Base-by-base conservation (phyloP, 1,140 invertebrate species). In the Metaphire vulgaris region DNA sequence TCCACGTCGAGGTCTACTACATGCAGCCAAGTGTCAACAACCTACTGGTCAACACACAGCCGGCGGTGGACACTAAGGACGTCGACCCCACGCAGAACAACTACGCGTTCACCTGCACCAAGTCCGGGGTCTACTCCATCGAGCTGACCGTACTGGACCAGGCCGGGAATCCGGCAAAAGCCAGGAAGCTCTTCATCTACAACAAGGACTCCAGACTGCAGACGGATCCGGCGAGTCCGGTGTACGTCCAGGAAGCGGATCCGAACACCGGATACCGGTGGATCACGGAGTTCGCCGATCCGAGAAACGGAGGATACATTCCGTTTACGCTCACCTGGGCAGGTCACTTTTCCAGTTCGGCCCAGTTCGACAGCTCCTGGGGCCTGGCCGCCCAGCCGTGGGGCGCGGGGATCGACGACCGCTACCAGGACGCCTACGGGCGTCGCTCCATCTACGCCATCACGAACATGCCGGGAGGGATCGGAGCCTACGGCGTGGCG, bases 161-260 rank as follows among this genome's bases (percentile, higher is more conserved):
- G 30, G 72, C 34, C 21, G 34, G 34, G 12, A 73, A 73, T 34
- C 26, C 32, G 26, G 72, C 72, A 33, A 41, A 33, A 0, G 72
- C 72, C 28, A 73, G 72, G 28, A 73, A 73, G 32, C 32, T 73
- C 72, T 73, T 73, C 41, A 73, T 73, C 16, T 73, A 26, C 26
- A 73, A 34, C 41, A 41, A 73, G 6, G 34, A 64, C 0, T 29
- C 28, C 0, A 41, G 30, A 2, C 28, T 73, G 28, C 33, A 1
- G 56, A 30, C 2, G 15, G 31, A 73, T 64, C 33, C 33, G 2
- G 30, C 21, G 12, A 73, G 56, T 41, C 72, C 72, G 1, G 26
- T 73, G 1, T 14, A 34, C 28, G 30, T 73, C 41, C 26, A 41
- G 28, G 72, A 73, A 28, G 41, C 41, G 21, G 72, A 56, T 56